Evolutionary conservation across 2,113 vertebrate genomes (phyloP).

Genomic region (Nycticorax nycticorax): DNA sequence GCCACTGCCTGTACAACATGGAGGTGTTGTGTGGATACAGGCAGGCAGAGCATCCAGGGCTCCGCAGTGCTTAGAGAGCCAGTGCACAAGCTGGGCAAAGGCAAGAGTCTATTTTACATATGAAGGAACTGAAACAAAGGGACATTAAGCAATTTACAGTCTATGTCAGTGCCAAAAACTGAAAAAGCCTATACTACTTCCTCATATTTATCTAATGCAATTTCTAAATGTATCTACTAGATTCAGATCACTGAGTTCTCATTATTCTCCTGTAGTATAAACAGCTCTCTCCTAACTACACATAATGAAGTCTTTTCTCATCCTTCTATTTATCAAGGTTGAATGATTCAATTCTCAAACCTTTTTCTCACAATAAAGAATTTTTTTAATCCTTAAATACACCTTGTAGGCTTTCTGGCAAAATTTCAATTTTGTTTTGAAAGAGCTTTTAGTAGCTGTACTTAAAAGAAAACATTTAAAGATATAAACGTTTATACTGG

Average conservation of each 20-base stretch:
- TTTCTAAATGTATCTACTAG: neutral
- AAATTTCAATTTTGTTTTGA: neutral
- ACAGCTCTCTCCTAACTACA: neutral
- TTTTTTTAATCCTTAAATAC: neutral
- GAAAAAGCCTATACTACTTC: neutral
- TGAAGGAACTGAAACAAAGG: neutral
- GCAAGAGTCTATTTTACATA: neutral
- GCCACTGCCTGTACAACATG: neutral
- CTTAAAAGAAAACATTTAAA: neutral
- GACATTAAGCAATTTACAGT: neutral
- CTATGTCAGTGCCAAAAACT: neutral
- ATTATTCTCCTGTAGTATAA: neutral
- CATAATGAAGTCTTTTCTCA: neutral
- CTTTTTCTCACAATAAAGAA: neutral
- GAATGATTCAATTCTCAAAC: neutral
- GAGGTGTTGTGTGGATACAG: neutral
- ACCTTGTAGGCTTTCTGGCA: neutral
- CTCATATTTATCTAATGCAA: neutral
- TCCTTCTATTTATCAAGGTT: neutral
- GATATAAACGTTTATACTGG: neutral
- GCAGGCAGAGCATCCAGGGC: neutral
- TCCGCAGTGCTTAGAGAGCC: neutral
- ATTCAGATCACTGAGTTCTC: neutral
- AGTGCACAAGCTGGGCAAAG: neutral
- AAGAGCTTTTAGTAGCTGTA: neutral